A percentile compares a stretch with the other conserved stretches of the same genome.
Evolutionary conservation across 1,140 invertebrate species (phyloP).

Genomic region (Drosophila lini): DNA sequence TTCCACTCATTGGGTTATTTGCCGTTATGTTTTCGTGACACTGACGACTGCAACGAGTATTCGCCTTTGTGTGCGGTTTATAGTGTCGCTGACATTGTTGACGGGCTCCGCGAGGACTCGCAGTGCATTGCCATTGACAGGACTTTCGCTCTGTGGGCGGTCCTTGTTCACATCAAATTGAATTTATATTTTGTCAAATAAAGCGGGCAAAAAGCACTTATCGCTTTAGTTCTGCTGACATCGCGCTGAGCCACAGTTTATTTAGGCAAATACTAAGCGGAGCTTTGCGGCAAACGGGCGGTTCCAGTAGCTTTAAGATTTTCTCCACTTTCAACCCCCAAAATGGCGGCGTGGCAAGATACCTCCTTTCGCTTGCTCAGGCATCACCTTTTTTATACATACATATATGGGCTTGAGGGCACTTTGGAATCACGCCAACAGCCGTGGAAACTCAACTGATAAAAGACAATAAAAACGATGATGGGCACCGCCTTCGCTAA

Average conservation of each 20-base stretch:
- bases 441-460: constrained; percentile 38
- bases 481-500: constrained; percentile 34
- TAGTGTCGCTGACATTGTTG: constrained; percentile 28
- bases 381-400: constrained; percentile 24
- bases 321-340: neutral
- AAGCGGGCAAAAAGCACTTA: constrained; percentile 14
- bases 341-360: neutral
- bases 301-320: constrained; percentile 5
- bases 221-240: constrained; percentile 14
- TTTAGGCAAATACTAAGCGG: neutral
- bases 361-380: neutral
- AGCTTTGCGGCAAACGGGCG: neutral
- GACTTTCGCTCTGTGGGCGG: constrained; percentile 4
- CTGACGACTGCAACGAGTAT: constrained; percentile 31
- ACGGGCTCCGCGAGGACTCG: constrained; percentile 3
- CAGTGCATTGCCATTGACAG: constrained; percentile 33
- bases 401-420: constrained; percentile 19
- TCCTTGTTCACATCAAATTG: constrained; percentile 18
- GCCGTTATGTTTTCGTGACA: constrained; percentile 27
- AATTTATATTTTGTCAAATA: constrained; percentile 10
- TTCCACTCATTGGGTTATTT: constrained; percentile 36
- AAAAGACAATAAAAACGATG: constrained; percentile 65
- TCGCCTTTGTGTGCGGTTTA: constrained; percentile 26
- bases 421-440: constrained; percentile 29
- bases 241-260: constrained; percentile 1